phyloP scores from a whole-genome alignment of 2,888 invertebrate species.

The Seira musarum region DNA sequence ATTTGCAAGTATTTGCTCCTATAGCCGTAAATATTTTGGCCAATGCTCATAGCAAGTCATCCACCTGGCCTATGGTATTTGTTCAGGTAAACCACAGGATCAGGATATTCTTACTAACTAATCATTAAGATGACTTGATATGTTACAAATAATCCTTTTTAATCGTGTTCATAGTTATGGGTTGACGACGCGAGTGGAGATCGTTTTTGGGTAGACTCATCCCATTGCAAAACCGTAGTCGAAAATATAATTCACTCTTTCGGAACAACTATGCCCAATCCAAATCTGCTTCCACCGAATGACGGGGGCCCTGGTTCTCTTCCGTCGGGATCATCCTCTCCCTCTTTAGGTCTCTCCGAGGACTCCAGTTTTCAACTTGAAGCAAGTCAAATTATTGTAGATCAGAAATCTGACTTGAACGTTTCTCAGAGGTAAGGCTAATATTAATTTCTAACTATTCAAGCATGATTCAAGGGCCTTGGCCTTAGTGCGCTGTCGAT shows the following conservation, averaged over 20 bases:
- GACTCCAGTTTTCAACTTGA: slow-evolving; percentile 58
- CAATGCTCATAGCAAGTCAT: slow-evolving; percentile 35
- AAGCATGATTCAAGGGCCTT: background rate
- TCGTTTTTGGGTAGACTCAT: slow-evolving; percentile 93
- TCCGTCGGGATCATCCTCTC: slow-evolving; percentile 63
- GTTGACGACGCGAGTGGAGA: slow-evolving; percentile 96
- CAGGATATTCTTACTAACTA: slow-evolving; percentile 26
- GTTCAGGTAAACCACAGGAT: slow-evolving; percentile 57
- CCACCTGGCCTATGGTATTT: slow-evolving; percentile 57
- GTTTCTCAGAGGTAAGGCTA: slow-evolving; percentile 52
- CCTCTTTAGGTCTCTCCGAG: slow-evolving; percentile 38
- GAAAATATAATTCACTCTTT: slow-evolving; percentile 92
- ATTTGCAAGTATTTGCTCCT: slow-evolving; percentile 55
- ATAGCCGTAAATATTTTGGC: slow-evolving; percentile 58
- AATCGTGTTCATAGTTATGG: slow-evolving; percentile 79
- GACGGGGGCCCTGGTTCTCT: slow-evolving; percentile 57
- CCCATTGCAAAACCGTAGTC: slow-evolving; percentile 91
- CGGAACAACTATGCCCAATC: slow-evolving; percentile 84
- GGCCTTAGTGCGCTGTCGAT: slow-evolving; percentile 7
- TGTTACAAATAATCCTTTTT: slow-evolving; percentile 39
- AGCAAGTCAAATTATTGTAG: slow-evolving; percentile 54
- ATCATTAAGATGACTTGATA: no score
- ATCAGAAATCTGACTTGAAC: slow-evolving; percentile 47
- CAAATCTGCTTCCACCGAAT: slow-evolving; percentile 78
- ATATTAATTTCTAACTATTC: slow-evolving; percentile 4